Evolutionary conservation across 2,888 invertebrate species (phyloP).

Genomic region (Pristionchus arcanus): DNA sequence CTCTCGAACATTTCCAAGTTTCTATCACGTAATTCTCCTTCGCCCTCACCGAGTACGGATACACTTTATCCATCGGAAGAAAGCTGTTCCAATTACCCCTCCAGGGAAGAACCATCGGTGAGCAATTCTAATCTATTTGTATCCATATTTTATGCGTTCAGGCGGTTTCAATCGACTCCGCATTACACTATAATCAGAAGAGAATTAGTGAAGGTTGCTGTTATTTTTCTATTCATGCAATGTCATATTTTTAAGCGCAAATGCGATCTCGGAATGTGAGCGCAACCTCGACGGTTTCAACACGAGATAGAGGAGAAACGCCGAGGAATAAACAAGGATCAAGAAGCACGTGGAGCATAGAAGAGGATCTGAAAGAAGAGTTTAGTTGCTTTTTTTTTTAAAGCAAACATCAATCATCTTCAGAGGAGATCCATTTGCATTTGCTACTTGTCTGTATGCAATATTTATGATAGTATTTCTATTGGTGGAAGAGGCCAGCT

Average conservation of each 20-base stretch:
- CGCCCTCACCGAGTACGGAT: not conserved
- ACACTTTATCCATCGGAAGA: not conserved
- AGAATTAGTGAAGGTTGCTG: not conserved
- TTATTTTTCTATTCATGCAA: not conserved
- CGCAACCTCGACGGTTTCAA: not conserved
- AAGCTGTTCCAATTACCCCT: not conserved
- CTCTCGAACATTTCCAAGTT: not conserved
- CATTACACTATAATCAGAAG: not conserved
- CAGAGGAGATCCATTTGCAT: not conserved
- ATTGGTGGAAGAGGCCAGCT: not conserved
- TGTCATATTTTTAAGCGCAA: not conserved
- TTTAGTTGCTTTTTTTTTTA: not conserved
- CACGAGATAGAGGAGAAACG: not conserved
- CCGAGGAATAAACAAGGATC: not conserved
- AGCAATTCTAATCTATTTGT: not conserved
- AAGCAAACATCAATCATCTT: no score
- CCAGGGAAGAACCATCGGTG: not conserved
- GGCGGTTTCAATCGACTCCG: not conserved
- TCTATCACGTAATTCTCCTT: not conserved
- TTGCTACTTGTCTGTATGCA: not conserved
- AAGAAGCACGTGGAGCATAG: not conserved
- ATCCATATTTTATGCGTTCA: not conserved
- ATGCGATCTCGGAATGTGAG: not conserved
- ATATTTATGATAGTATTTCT: not conserved
- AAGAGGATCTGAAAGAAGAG: not conserved